Evolutionary conservation across 2,797 vertebrate genomes (phyloP).

Genomic region (Petrocephalus schoutedeni): DNA sequence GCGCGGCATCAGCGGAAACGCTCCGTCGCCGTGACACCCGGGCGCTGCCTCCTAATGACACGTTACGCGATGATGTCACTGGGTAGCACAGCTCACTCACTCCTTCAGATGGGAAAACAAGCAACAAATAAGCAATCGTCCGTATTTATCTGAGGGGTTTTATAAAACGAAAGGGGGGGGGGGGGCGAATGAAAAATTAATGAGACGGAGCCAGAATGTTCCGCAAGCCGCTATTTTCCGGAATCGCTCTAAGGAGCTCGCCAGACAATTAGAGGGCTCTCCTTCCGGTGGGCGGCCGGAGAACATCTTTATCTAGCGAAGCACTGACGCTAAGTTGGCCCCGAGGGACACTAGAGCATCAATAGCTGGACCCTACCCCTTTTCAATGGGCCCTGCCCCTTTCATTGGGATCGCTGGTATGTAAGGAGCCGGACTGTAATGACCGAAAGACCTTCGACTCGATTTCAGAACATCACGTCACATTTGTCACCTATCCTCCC

Average conservation of each 20-base stretch:
- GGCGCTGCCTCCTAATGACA: not conserved
- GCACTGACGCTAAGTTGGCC: not conserved
- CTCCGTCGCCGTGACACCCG: slow-evolving; percentile 38
- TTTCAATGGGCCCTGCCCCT: not conserved
- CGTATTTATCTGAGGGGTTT: slow-evolving; percentile 27
- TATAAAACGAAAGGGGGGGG: not conserved
- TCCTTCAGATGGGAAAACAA: not conserved
- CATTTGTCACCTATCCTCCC: not conserved
- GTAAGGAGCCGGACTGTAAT: slow-evolving; percentile 26
- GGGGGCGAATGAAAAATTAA: not conserved
- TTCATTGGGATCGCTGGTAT: not conserved
- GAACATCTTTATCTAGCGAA: slow-evolving; percentile 26
- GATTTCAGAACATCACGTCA: slow-evolving; percentile 38
- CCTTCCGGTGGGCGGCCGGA: slow-evolving; percentile 19
- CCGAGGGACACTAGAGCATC: not conserved
- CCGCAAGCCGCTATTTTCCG: not conserved
- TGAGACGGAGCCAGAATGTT: not conserved
- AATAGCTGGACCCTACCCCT: not conserved
- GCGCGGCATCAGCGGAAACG: not conserved
- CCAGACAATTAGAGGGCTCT: slow-evolving; percentile 23
- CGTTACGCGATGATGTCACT: not conserved
- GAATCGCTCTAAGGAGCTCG: not conserved
- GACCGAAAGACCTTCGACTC: slow-evolving; percentile 28
- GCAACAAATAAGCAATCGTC: slow-evolving; percentile 18
- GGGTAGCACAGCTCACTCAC: not conserved